Conservation (phyloP, 2,113 vertebrate genomes). For the Clinocottus analis region DNA sequence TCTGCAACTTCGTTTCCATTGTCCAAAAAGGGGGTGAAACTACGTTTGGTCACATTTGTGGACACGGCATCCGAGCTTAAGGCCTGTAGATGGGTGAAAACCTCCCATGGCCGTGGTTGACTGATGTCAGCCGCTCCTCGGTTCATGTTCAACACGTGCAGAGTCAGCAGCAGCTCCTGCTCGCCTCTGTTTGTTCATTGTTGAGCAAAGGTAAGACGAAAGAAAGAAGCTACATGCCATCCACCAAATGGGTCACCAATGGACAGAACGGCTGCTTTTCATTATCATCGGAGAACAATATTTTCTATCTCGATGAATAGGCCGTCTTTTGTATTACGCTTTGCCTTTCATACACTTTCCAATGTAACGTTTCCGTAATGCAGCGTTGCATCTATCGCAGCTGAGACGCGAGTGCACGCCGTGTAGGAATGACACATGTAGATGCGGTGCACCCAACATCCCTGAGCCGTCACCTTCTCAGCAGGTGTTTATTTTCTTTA, state of each 20-base stretch:
- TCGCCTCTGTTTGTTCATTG: neutral
- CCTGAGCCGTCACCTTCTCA: conserved; percentile 39
- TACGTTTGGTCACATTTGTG: neutral
- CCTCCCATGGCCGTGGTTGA: neutral
- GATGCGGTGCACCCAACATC: neutral
- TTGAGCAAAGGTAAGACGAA: neutral
- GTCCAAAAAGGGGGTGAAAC: neutral
- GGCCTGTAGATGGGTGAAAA: neutral
- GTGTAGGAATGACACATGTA: conserved; percentile 21
- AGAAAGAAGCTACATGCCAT: neutral
- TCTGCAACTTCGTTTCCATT: neutral
- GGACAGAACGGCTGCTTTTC: neutral
- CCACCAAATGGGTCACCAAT: neutral
- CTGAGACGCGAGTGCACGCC: neutral
- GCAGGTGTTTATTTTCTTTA: conserved; percentile 73
- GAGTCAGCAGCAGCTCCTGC: neutral
- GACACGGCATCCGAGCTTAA: neutral
- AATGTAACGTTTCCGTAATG: neutral
- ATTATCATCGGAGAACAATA: neutral
- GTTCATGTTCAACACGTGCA: neutral
- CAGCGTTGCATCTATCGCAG: neutral
- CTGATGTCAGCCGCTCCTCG: neutral
- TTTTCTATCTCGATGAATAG: neutral
- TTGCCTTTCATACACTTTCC: neutral
- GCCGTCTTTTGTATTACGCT: neutral